Percentiles rank a stretch among this genome's conserved stretches.
Evolutionary conservation across 2,888 invertebrate species (phyloP).

Genomic region (Crioceris asparagi): DNA sequence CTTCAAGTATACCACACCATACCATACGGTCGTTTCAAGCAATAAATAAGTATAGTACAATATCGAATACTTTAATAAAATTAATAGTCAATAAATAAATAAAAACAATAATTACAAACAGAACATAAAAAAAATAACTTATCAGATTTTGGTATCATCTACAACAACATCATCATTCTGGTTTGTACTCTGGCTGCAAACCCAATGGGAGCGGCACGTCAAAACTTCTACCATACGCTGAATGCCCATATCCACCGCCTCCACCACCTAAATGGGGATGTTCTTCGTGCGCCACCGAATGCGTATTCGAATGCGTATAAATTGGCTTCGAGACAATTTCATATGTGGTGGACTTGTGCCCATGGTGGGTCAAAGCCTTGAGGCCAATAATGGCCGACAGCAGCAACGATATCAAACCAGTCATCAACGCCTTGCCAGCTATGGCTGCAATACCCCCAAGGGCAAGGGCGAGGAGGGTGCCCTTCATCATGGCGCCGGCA

Average conservation of each 20-base stretch:
- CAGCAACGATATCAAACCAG: conserved; percentile 68
- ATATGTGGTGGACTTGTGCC: conserved; percentile 64
- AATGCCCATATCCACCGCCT: conserved; percentile 40
- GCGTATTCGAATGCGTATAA: conserved; percentile 59
- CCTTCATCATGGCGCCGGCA: conserved; percentile 50
- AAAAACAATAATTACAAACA: too few relatives aligned
- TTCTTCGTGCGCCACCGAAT: conserved; percentile 56
- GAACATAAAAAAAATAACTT: not conserved
- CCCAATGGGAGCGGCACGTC: conserved; percentile 36
- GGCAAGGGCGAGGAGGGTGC: conserved; percentile 60
- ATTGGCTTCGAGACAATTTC: conserved; percentile 77
- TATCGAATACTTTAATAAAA: too few relatives aligned
- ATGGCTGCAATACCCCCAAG: conserved; percentile 61
- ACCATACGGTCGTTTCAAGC: too few relatives aligned
- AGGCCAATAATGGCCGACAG: conserved; percentile 67
- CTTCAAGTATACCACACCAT: too few relatives aligned
- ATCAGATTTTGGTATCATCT: conserved; percentile 1
- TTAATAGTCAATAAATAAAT: too few relatives aligned
- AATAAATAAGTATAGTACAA: too few relatives aligned
- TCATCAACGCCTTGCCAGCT: conserved; percentile 76
- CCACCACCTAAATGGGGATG: conserved; percentile 39
- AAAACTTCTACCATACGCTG: conserved; percentile 46
- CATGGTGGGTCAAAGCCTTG: conserved; percentile 56
- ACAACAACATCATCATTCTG: too few relatives aligned
- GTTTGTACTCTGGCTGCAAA: conserved; percentile 47